A percentile compares a stretch with the other conserved stretches of the same genome.
These are phyloP conservation scores for Aleiodes alternator DNA, from an alignment of 2,888 invertebrate species.

Conservation along the genomic window DNA sequence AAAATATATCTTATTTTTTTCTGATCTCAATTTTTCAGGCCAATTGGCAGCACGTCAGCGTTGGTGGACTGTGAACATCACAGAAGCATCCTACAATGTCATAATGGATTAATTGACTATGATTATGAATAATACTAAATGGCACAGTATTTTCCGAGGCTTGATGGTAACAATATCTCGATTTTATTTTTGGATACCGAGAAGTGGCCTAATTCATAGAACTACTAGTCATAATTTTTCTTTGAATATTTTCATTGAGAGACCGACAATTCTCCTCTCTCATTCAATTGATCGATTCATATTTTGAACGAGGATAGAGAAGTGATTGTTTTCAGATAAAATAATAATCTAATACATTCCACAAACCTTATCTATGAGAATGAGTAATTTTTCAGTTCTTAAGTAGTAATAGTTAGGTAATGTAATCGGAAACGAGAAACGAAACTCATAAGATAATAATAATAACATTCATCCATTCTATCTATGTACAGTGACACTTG, in stretches of 20 bases:
- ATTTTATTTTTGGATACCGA: background rate
- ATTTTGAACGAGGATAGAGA: background rate
- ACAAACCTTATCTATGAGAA: background rate
- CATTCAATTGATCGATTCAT: background rate
- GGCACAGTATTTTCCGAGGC: constrained; percentile 50
- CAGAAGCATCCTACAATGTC: background rate
- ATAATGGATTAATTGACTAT: background rate
- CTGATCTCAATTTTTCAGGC: constrained; percentile 61
- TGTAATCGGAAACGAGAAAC: background rate
- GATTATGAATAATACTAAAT: constrained; percentile 31
- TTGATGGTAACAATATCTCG: constrained; percentile 4
- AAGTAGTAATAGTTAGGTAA: constrained; percentile 16
- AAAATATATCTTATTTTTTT: constrained; percentile 21
- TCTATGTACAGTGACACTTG: constrained; percentile 22
- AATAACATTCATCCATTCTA: constrained; percentile 18
- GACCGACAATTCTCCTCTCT: background rate
- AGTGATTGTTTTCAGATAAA: background rate
- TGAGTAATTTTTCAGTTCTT: background rate
- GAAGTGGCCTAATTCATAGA: constrained; percentile 13
- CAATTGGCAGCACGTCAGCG: constrained; percentile 70
- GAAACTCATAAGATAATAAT: background rate
- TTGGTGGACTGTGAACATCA: constrained; percentile 63
- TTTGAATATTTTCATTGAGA: constrained; percentile 1
- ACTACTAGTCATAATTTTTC: constrained; percentile 30
- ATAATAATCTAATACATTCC: constrained; percentile 11